Base-by-base conservation (phyloP, 2,888 invertebrate genomes). In the Netelia virgata region DNA sequence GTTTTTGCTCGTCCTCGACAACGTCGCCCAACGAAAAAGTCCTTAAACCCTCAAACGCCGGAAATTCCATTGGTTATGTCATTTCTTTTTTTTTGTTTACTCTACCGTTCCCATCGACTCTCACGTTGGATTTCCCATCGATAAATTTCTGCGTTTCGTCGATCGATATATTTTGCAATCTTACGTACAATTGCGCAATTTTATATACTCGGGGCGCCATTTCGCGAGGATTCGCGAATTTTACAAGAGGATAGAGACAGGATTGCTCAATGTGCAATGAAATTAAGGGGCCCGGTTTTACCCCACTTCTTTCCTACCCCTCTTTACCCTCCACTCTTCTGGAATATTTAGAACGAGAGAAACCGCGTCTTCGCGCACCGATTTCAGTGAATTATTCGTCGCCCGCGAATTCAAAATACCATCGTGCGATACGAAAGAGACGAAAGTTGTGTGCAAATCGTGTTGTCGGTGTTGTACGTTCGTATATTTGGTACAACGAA, bases 401-500 rank as follows among this genome's bases (percentile, higher is more conserved):
- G 82, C 50, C 50, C 47, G 23, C 66, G 41, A 76, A 70, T 70
- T 43, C 74, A 55, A 76, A 69, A 69, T 47, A 36, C 77, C 41
- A 8, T 61, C 55, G 59, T 18, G 43, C 59, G 57, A 28, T 20
- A 23, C 68, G 78, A 78, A 78, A 61, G 76, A 68, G 47, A 14
- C 28, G 68, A 81, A 84, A 43, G 80, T 55, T 47, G 73, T 43
- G 63, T 59, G 61, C 41, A 50, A 66, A 76, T 68, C 53, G 59
- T 47, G 66, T 70, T 66, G 36, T 68, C 10, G 11, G 63, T 63
- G 79, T 36, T 28, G n/a, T 14, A 57, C 43, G 68, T 63, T 18
- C 16, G n/a, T 18, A 20, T 50, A 70, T 70, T 64, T 66, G 74
- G 78, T 72, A 80, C 73, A 89, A 86, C 84, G 88, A 90, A 28